Conservation (phyloP, 23 tunicate species). For the Corella eumyota region DNA sequence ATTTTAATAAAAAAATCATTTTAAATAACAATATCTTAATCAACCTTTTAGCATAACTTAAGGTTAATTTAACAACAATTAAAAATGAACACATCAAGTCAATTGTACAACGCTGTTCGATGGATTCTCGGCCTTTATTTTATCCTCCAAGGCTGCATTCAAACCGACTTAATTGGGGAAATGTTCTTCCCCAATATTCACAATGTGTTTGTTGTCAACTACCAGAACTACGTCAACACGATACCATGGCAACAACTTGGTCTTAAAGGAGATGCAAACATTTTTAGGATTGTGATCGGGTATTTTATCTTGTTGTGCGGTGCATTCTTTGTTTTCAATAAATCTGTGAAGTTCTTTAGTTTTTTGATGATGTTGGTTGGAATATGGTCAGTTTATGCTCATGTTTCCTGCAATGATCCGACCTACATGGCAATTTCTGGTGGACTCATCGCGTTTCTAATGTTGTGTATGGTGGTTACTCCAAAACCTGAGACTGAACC, state of each 20-base stretch:
- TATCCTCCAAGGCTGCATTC: too few relatives aligned
- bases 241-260: background rate
- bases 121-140: too few relatives aligned
- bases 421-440: background rate
- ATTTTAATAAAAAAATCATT: too few relatives aligned
- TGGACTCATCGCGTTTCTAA: background rate
- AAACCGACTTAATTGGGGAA: too few relatives aligned
- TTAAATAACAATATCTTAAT: too few relatives aligned
- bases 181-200: too few relatives aligned
- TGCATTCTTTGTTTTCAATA: background rate
- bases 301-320: background rate
- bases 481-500: too few relatives aligned
- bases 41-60: too few relatives aligned
- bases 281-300: background rate
- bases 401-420: background rate
- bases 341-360: background rate
- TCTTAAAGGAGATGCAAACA: background rate
- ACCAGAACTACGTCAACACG: background rate
- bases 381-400: background rate
- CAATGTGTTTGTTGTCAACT: background rate
- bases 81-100: too few relatives aligned
- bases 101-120: too few relatives aligned
- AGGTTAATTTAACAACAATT: too few relatives aligned
- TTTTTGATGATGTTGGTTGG: background rate
- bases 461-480: background rate